Evolutionary conservation across 64 coral and sea anemone genomes (phyloP).

Genomic region (Platygyra sinensis): DNA sequence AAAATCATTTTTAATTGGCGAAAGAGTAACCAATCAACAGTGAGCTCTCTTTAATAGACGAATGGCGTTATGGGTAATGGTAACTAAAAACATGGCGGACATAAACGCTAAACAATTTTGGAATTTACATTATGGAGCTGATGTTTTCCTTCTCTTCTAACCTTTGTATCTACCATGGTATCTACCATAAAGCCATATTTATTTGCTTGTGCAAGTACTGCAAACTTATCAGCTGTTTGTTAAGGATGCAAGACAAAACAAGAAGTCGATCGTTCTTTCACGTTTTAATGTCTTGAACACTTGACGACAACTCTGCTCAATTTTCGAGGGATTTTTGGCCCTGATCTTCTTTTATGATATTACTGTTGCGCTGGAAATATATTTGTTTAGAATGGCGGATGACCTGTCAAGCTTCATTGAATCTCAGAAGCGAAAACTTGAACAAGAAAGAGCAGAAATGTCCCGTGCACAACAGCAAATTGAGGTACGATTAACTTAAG

Average conservation of each 20-base stretch:
- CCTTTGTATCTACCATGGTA: not conserved
- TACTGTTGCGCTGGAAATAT: not conserved
- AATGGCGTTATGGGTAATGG: slow-evolving; percentile 27
- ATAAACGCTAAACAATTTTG: slow-evolving; percentile 12
- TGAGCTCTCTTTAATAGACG: not conserved
- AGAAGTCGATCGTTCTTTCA: not conserved
- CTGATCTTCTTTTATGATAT: not conserved
- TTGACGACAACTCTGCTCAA: not conserved
- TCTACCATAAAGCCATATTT: not conserved
- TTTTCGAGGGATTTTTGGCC: not conserved
- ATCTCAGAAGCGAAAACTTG: slow-evolving; percentile 81
- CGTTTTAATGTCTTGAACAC: not conserved
- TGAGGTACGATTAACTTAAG: slow-evolving; percentile 27
- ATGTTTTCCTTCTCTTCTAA: not conserved
- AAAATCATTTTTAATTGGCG: not conserved
- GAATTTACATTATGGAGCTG: slow-evolving; percentile 2
- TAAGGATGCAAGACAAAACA: not conserved
- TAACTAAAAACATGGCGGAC: slow-evolving; percentile 41
- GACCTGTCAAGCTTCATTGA: slow-evolving; percentile 90
- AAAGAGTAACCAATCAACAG: slow-evolving; percentile 1
- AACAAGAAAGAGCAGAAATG: slow-evolving; percentile 74
- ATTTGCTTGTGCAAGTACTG: not conserved
- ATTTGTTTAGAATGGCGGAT: slow-evolving; percentile 65
- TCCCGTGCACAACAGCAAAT: not conserved
- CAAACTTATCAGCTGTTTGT: not conserved